A percentile compares a stretch with the other conserved stretches of the same genome.
Evolutionary conservation across 2,797 vertebrate genomes (phyloP).

Genomic region (Tapera naevia): DNA sequence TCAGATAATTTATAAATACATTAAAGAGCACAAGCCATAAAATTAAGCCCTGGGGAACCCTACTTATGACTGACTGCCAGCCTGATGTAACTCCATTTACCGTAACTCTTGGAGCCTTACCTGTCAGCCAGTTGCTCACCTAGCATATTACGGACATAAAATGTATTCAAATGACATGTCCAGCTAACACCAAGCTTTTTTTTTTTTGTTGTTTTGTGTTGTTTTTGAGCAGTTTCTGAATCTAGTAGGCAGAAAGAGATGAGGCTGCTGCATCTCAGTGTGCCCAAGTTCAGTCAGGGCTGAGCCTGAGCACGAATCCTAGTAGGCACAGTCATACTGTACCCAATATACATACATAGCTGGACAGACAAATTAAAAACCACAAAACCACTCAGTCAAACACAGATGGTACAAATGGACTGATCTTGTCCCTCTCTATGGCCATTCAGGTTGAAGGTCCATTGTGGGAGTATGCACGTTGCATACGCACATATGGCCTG

Average conservation of each 20-base stretch:
- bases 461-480: background rate
- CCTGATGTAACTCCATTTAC: too few relatives aligned
- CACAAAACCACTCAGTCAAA: background rate
- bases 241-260: background rate
- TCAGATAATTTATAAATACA: background rate
- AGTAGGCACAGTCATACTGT: background rate
- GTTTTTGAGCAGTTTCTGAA: background rate
- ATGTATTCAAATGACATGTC: background rate
- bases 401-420: background rate
- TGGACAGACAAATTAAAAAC: background rate
- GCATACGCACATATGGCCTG: background rate
- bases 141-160: background rate
- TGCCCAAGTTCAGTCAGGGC: background rate
- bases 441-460: background rate
- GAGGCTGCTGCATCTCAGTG: background rate
- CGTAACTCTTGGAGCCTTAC: too few relatives aligned
- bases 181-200: background rate
- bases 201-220: too few relatives aligned
- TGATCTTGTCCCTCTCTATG: rapidly evolving
- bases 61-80: rapidly evolving
- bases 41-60: background rate
- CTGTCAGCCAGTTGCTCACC: too few relatives aligned
- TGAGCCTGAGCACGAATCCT: background rate
- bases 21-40: background rate
- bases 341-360: background rate